phyloP scores from a whole-genome alignment of 2,888 invertebrate genomes.

The Dryomyza anilis region DNA sequence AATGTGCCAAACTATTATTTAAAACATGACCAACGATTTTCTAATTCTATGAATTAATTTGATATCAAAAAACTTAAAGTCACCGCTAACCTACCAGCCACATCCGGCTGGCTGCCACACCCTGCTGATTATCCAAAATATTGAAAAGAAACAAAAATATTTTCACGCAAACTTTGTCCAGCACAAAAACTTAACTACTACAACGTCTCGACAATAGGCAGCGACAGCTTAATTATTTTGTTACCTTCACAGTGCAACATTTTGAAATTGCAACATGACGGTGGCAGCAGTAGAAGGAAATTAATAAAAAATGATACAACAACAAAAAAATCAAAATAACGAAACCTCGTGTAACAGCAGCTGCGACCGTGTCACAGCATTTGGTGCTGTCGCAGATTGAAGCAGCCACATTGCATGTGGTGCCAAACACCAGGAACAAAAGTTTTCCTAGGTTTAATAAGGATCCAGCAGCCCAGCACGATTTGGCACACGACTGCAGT shows the following conservation, averaged over 20 bases:
- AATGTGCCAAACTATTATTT: no score
- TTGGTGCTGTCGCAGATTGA: neutral
- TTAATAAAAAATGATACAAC: neutral
- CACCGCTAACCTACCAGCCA: no score
- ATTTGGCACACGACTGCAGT: neutral
- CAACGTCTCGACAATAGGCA: neutral
- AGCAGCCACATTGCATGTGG: slow-evolving; percentile 3
- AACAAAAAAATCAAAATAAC: slow-evolving; percentile 5
- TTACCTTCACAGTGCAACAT: neutral
- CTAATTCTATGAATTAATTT: no score
- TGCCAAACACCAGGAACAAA: neutral
- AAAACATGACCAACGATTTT: no score
- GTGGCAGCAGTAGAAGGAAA: neutral
- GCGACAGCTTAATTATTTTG: slow-evolving; percentile 11
- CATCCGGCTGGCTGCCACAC: no score
- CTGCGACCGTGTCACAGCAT: neutral
- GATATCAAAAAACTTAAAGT: no score
- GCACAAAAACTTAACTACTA: neutral
- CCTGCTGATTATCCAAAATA: no score
- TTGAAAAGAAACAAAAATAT: no score
- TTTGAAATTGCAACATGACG: neutral
- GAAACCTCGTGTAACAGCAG: neutral
- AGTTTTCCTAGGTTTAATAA: neutral
- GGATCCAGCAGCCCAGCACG: neutral
- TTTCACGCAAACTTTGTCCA: slow-evolving; percentile 3